These are phyloP conservation scores for Tragulus kanchil DNA, from an alignment of 2,113 vertebrate genomes.

Conservation along the genomic window DNA sequence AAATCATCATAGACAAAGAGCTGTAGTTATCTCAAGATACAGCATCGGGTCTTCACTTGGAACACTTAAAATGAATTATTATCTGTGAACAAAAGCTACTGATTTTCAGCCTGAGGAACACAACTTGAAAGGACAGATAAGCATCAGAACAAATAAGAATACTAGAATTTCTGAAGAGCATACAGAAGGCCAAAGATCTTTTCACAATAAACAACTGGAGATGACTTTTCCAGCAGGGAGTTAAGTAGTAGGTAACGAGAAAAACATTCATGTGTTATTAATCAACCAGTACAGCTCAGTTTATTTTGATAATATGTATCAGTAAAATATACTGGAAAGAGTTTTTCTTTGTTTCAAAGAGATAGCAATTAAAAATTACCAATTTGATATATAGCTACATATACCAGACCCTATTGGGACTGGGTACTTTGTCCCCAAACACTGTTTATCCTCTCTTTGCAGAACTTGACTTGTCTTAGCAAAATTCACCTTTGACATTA, in stretches of 20 bases:
- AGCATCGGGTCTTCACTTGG: conserved; percentile 37
- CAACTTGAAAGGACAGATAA: conserved; percentile 50
- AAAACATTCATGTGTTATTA: not conserved
- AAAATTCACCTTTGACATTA: not conserved
- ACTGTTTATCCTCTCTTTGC: not conserved
- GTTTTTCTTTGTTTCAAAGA: conserved; percentile 2
- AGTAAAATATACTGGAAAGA: not conserved
- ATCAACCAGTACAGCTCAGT: not conserved
- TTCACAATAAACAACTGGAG: conserved; percentile 14
- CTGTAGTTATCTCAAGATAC: conserved; percentile 46
- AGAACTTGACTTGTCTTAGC: not conserved
- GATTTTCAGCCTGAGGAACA: conserved; percentile 50
- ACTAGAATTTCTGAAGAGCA: conserved; percentile 29
- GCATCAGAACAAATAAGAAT: conserved; percentile 52
- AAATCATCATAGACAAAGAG: conserved; percentile 57
- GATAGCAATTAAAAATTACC: not conserved
- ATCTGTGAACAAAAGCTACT: conserved; percentile 63
- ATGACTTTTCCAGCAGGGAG: not conserved
- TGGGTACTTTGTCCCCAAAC: not conserved
- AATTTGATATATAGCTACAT: not conserved
- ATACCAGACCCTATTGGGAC: not conserved
- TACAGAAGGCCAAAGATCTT: not conserved
- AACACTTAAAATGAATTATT: conserved; percentile 60
- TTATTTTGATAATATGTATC: not conserved
- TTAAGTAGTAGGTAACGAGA: conserved; percentile 10